A percentile compares a stretch with the other conserved stretches of the same genome.
These are phyloP conservation scores for Cyclargus thomasi DNA, from an alignment of 1,140 invertebrate genomes.

Conservation along the genomic window DNA sequence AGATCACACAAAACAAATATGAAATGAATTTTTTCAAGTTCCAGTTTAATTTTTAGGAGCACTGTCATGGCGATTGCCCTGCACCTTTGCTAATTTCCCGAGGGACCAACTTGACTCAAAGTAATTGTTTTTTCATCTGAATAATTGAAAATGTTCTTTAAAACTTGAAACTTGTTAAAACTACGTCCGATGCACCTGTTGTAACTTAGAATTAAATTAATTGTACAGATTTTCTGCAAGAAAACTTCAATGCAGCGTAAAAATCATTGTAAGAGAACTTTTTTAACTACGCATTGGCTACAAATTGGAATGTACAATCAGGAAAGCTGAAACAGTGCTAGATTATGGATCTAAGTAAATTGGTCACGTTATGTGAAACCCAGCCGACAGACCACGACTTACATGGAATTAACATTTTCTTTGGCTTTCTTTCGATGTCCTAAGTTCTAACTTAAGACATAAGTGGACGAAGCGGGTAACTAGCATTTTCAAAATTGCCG, in stretches of 20 bases:
- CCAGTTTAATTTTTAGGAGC: constrained; percentile 27
- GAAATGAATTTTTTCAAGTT: constrained; percentile 25
- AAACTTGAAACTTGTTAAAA: not conserved
- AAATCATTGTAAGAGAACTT: not conserved
- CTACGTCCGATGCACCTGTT: constrained; percentile 4
- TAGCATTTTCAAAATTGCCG: too few relatives aligned
- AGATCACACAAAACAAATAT: constrained; percentile 19
- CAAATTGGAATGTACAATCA: not conserved
- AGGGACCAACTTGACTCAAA: constrained; percentile 27
- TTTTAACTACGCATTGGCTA: not conserved
- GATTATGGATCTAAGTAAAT: too few relatives aligned
- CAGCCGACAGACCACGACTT: too few relatives aligned
- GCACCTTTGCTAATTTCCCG: constrained; percentile 37
- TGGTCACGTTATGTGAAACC: too few relatives aligned
- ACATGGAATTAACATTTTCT: too few relatives aligned
- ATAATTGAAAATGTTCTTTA: constrained; percentile 30
- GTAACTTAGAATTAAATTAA: too few relatives aligned
- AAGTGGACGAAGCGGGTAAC: too few relatives aligned
- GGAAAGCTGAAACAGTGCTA: too few relatives aligned
- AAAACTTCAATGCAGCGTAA: not conserved
- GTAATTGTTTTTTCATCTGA: constrained; percentile 38
- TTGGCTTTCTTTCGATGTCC: too few relatives aligned
- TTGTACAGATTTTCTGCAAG: too few relatives aligned
- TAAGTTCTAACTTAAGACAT: too few relatives aligned
- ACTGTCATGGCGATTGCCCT: constrained; percentile 24